Base-by-base conservation (phyloP, 1,140 invertebrate species). In the Tribolium castaneum region DNA sequence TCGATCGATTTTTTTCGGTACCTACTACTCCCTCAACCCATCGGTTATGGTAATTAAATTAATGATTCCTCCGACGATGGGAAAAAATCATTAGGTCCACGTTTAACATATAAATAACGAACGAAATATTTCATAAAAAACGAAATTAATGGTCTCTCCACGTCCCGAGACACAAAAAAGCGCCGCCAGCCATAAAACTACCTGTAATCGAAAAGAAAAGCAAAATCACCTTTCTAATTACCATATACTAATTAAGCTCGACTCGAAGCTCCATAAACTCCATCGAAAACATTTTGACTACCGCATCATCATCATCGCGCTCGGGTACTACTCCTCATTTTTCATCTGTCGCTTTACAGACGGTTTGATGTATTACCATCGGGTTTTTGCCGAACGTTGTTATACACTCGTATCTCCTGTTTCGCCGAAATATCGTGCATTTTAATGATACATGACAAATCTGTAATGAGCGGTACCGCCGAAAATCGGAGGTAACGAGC, bases 201-300 rank as follows among this genome's bases (percentile, higher is more conserved):
- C 71, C 71, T 51, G 71, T 73, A 73, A 73, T 73, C 49, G 50
- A 73, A 73, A 73, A 52, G 52, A 73, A 73, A 73, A 54, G 71
- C 71, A 51, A 73, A 51, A 73, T 73, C 71, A 73, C 71, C 71
- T 34, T 73, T 73, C 71, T 73, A 73, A 73, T 73, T 73, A 73
- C 71, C 71, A 73, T 62, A 62, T 35, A 73, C 71, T 73, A 73
- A 73, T 73, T 73, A 73, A 73, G 13, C 49, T 12, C 39, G 50
- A 25, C 70, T 50, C 45, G 22, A 71, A 71, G 14, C 62, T 13
- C 66, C 39, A 70, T 49, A 70, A 50, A 50, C 66, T 22, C 66
- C 12, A 14, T 5, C 3, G 22, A 50, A 30, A 72, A 72, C 70
- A 72, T 72, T 72, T 72, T 72, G 70, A 72, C 70, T 72, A 72